A percentile compares a stretch with the other conserved stretches of the same genome.
Evolutionary conservation across 2,113 vertebrate genomes (phyloP).

Genomic region (Nothobranchius furzeri): DNA sequence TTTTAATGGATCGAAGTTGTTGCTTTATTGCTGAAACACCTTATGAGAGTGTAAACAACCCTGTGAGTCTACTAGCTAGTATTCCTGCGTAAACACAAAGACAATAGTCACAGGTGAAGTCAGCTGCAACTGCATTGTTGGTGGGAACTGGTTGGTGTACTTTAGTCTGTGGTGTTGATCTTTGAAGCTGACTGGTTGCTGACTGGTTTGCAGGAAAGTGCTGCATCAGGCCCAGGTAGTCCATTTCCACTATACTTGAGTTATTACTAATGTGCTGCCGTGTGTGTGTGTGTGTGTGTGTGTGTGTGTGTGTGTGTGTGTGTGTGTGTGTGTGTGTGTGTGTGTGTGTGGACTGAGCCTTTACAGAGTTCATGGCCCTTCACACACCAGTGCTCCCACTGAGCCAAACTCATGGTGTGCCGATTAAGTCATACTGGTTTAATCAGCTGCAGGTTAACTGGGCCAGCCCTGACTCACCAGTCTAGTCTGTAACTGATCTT

Average conservation of each 20-base stretch:
- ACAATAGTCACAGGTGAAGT: conserved; percentile 41
- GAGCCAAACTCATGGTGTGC: conserved; percentile 19
- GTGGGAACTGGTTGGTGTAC: conserved; percentile 68
- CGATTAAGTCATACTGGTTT: conserved; percentile 32
- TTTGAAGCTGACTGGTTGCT: conserved; percentile 38
- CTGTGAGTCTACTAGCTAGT: conserved; percentile 1
- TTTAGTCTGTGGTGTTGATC: conserved; percentile 42
- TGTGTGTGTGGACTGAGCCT: background rate
- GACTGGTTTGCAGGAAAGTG: conserved; percentile 16
- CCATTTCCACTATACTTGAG: too few species aligned
- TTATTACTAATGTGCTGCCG: too few species aligned
- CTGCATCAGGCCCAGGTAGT: background rate
- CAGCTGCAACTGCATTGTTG: conserved; percentile 57
- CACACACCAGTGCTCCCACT: conserved; percentile 35
- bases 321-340: conserved; percentile 3
- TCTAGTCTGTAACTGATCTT: conserved; percentile 35
- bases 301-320: too few species aligned
- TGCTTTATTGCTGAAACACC: background rate
- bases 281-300: too few species aligned
- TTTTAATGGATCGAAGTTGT: background rate
- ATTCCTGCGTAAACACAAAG: conserved; percentile 29
- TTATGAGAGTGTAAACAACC: conserved; percentile 3
- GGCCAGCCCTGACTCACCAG: conserved; percentile 41
- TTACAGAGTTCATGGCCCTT: conserved; percentile 30
- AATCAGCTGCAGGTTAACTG: conserved; percentile 37